These are phyloP conservation scores for Hesperia comma DNA, from an alignment of 2,888 invertebrate genomes.

Conservation along the genomic window DNA sequence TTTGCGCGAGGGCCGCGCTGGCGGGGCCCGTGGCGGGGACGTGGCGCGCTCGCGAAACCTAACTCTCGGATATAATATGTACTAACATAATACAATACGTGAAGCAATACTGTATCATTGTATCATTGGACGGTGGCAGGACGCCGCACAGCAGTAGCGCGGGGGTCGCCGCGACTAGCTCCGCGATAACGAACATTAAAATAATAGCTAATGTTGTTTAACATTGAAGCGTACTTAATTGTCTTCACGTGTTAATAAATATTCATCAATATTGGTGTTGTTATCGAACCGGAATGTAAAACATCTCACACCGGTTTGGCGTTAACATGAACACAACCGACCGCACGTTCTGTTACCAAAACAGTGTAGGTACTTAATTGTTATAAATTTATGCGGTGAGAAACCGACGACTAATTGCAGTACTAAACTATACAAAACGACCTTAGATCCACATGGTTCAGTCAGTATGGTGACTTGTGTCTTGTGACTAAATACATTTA, in stretches of 20 bases:
- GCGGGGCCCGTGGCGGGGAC: no score
- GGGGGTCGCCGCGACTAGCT: neutral
- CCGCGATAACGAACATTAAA: conserved; percentile 24
- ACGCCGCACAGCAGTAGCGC: no score
- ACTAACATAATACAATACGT: no score
- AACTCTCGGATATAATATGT: no score
- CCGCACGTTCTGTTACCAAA: conserved; percentile 34
- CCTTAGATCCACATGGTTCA: no score
- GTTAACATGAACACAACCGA: conserved; percentile 6
- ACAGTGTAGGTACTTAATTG: neutral
- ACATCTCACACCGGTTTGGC: conserved; percentile 35
- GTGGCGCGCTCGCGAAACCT: conserved; percentile 16
- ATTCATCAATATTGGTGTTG: conserved; percentile 28
- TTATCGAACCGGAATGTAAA: conserved; percentile 32
- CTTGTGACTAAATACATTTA: no score
- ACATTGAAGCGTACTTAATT: conserved; percentile 21
- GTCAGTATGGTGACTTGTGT: no score
- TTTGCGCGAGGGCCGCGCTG: conserved; percentile 16
- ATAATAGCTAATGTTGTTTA: conserved; percentile 28
- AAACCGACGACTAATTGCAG: no score
- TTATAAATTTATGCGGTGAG: neutral
- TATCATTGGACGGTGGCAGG: no score
- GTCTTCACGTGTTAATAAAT: conserved; percentile 32
- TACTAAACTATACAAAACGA: no score
- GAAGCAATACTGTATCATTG: no score